Evolutionary conservation across 1,140 invertebrate genomes (phyloP).

Genomic region (Galendromus occidentalis): DNA sequence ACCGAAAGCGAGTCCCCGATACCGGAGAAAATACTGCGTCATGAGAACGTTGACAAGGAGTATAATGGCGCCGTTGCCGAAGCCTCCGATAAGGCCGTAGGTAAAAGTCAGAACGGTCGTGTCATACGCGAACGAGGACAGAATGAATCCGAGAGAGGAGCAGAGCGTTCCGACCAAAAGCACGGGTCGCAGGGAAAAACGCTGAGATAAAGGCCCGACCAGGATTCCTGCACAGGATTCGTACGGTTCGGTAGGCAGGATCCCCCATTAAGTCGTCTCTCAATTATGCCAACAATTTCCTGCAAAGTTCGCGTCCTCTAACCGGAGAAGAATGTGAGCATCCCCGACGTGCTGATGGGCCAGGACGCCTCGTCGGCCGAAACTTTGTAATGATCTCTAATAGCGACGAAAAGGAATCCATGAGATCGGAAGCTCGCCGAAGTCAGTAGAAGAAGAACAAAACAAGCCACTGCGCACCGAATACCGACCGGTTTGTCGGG

Average conservation of each 20-base stretch:
- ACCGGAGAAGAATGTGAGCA: not conserved
- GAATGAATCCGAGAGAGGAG: not conserved
- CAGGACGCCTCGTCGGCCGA: not conserved
- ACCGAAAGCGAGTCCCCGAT: not conserved
- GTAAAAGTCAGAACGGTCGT: not conserved
- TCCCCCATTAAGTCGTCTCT: too few species aligned
- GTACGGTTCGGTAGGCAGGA: too few species aligned
- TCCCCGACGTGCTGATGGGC: not conserved
- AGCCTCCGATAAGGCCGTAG: not conserved
- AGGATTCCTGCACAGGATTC: too few species aligned
- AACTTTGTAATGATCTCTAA: not conserved
- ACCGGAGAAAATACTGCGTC: not conserved
- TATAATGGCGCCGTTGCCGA: not conserved
- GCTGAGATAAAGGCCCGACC: too few species aligned
- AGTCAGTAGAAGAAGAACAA: not conserved
- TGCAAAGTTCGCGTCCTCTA: not conserved
- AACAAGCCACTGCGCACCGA: not conserved
- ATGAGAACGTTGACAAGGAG: not conserved
- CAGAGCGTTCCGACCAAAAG: not conserved
- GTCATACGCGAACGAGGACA: not conserved
- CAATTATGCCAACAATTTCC: too few species aligned
- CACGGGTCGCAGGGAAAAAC: not conserved
- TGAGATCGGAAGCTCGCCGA: not conserved
- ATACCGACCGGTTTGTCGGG: not conserved
- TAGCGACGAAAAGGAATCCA: slow-evolving; percentile 2